Evolutionary conservation across 2,888 invertebrate species (phyloP).

Genomic region (Seira sanloemensis): DNA sequence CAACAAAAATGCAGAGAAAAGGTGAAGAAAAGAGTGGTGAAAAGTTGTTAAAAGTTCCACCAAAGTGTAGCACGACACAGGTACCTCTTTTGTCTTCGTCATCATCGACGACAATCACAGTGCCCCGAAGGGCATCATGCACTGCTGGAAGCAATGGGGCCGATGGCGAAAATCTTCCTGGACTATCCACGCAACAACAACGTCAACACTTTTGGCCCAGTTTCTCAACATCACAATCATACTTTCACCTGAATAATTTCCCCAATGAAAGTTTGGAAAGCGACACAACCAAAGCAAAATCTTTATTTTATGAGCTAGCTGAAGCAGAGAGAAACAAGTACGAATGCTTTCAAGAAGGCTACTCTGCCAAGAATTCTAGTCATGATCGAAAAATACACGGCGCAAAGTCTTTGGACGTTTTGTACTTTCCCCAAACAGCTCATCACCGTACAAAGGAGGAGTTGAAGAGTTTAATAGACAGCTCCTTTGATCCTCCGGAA

Average conservation of each 20-base stretch:
- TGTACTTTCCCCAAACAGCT: not conserved
- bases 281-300: conserved; percentile 48
- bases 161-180: not conserved
- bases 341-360: conserved; percentile 24
- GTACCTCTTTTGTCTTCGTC: conserved; percentile 24
- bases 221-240: conserved; percentile 23
- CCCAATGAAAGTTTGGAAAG: conserved; percentile 21
- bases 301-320: conserved; percentile 51
- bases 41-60: not conserved
- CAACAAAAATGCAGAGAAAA: not conserved
- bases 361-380: not conserved
- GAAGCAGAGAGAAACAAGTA: conserved; percentile 44
- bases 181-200: not conserved
- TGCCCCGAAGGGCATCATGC: not conserved
- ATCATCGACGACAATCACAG: conserved; percentile 33
- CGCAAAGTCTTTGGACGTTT: conserved; percentile 40
- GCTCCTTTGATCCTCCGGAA: conserved; percentile 57
- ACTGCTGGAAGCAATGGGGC: not conserved
- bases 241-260: conserved; percentile 10
- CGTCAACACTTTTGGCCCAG: conserved; percentile 45
- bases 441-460: conserved; percentile 33
- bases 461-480: conserved; percentile 44
- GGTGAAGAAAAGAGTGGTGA: not conserved
- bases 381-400: not conserved
- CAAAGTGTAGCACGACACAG: not conserved